A percentile compares a stretch with the other conserved stretches of the same genome.
These are phyloP conservation scores for Psammodynastes pulverulentus DNA, from an alignment of 2,113 vertebrate species.

Conservation along the genomic window DNA sequence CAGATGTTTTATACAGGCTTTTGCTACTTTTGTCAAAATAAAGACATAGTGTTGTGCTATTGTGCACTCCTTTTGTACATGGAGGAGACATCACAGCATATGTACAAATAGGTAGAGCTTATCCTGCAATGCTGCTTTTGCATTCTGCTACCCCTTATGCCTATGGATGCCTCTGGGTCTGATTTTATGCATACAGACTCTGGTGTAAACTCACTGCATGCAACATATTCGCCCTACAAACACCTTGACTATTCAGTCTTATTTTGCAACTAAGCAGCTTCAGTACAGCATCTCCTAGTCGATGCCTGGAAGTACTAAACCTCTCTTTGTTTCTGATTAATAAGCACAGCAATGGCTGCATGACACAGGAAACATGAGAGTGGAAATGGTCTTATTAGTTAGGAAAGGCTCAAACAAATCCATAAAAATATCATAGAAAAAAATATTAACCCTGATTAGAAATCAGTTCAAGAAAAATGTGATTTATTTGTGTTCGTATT, in stretches of 20 bases:
- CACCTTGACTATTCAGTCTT: background rate
- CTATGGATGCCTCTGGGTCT: background rate
- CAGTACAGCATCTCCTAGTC: background rate
- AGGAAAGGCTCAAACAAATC: background rate
- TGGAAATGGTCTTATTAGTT: background rate
- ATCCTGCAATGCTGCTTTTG: background rate
- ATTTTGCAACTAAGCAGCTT: background rate
- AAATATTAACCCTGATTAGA: background rate
- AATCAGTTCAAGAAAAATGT: background rate
- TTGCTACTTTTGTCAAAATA: background rate
- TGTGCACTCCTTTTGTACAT: background rate
- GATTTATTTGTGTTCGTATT: background rate
- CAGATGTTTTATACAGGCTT: background rate
- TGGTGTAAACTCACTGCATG: background rate
- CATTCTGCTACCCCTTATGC: background rate
- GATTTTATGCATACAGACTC: background rate
- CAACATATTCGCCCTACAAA: background rate
- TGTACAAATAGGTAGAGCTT: background rate
- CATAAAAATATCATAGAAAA: background rate
- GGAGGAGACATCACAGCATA: background rate
- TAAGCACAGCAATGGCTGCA: background rate
- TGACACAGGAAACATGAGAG: background rate
- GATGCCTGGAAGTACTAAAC: background rate
- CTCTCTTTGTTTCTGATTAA: background rate
- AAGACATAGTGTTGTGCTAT: background rate